Percentiles rank a stretch among this genome's conserved stretches.
Evolutionary conservation across 2,888 invertebrate species (phyloP).

Genomic region (Lottia gigantea): DNA sequence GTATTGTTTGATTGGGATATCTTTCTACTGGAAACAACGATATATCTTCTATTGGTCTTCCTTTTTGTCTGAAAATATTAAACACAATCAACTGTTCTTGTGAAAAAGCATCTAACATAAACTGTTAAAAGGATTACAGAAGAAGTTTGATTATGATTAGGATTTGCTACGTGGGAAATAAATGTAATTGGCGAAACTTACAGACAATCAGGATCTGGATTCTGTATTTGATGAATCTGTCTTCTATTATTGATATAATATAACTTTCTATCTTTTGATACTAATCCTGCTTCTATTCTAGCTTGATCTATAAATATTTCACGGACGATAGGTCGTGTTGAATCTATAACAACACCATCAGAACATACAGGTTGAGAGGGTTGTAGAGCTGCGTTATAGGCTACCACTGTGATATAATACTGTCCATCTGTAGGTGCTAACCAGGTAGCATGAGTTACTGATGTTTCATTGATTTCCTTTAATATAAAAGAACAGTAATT

Average conservation of each 20-base stretch:
- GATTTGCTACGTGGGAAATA: no score
- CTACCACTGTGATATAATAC: constrained; percentile 47
- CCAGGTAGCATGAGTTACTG: constrained; percentile 28
- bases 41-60: neutral
- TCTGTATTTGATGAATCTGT: neutral
- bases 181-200: neutral
- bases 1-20: constrained; percentile 1
- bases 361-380: constrained; percentile 49
- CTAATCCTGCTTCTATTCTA: constrained; percentile 33
- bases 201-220: neutral
- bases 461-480: constrained; percentile 23
- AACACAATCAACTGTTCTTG: no score
- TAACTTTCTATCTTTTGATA: constrained; percentile 13
- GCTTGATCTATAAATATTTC: constrained; percentile 34
- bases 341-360: constrained; percentile 45
- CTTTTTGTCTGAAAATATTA: neutral
- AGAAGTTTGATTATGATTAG: no score
- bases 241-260: neutral
- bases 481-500: neutral
- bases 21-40: neutral
- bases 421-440: constrained; percentile 32
- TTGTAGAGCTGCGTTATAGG: constrained; percentile 46
- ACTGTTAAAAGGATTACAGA: no score
- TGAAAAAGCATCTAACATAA: no score
- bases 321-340: constrained; percentile 26